These are phyloP conservation scores for Xiphophorus hellerii DNA, from an alignment of 2,113 vertebrate genomes.

Conservation along the genomic window DNA sequence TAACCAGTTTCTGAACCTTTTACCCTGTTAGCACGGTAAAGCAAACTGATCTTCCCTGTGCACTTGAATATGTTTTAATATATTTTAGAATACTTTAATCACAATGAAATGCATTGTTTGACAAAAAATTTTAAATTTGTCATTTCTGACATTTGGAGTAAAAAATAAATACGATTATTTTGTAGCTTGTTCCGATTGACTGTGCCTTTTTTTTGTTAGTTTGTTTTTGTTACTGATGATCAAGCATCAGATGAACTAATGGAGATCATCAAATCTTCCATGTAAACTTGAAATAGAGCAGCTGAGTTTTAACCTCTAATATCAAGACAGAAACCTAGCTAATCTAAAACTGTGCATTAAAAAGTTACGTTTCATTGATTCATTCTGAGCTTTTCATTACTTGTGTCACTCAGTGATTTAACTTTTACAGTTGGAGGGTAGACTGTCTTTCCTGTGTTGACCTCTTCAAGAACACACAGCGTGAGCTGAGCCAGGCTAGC, in stretches of 20 bases:
- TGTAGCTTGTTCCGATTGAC: background rate
- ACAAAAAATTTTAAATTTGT: too few species aligned
- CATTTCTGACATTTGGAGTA: too few species aligned
- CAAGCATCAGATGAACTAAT: background rate
- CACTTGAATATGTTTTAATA: too few species aligned
- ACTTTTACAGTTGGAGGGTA: constrained; percentile 6
- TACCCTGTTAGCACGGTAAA: background rate
- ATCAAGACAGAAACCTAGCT: background rate
- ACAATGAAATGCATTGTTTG: too few species aligned
- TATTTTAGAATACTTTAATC: too few species aligned
- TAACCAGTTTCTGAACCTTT: background rate
- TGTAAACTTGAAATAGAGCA: background rate
- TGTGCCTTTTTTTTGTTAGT: too few species aligned
- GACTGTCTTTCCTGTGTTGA: constrained; percentile 21
- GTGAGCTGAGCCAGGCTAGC: constrained; percentile 13
- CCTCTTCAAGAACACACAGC: constrained; percentile 31
- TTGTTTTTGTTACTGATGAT: background rate
- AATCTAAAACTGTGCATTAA: background rate
- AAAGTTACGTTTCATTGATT: background rate
- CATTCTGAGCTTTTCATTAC: background rate
- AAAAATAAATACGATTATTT: too few species aligned
- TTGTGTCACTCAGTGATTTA: background rate
- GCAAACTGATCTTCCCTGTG: background rate
- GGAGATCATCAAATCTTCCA: background rate
- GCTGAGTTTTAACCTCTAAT: background rate